Evolutionary conservation across 2,888 invertebrate genomes (phyloP).

Genomic region (Gasteruption jaculator): DNA sequence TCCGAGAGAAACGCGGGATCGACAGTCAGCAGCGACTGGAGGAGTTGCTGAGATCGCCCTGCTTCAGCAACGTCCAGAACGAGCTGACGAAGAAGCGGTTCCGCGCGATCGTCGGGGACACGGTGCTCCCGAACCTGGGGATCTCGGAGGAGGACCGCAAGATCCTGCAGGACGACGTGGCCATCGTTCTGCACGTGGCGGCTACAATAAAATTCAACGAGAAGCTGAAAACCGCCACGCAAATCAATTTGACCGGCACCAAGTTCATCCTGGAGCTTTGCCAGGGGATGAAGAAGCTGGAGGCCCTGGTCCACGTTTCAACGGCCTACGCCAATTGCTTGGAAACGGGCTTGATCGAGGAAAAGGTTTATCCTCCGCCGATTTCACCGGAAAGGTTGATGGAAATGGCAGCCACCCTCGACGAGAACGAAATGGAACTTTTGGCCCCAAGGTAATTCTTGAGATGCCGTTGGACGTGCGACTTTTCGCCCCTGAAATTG

Average conservation of each 20-base stretch:
- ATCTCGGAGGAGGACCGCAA: constrained; percentile 63
- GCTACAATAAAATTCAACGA: constrained; percentile 91
- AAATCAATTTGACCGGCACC: constrained; percentile 84
- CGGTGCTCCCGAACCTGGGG: constrained; percentile 71
- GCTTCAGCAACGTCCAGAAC: too few relatives aligned
- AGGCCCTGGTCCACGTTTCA: constrained; percentile 84
- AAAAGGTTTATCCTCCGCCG: constrained; percentile 73
- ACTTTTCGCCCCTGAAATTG: too few relatives aligned
- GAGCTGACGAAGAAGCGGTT: constrained; percentile 63
- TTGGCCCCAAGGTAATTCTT: too few relatives aligned
- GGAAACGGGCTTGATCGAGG: constrained; percentile 68
- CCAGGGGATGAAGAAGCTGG: constrained; percentile 67
- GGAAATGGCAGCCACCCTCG: too few relatives aligned
- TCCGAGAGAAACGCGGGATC: constrained; percentile 82
- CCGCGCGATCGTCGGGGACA: constrained; percentile 72
- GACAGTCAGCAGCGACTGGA: constrained; percentile 68
- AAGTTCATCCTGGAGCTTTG: constrained; percentile 75
- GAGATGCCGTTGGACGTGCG: too few relatives aligned
- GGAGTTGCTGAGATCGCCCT: too few relatives aligned
- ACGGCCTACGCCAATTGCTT: constrained; percentile 89
- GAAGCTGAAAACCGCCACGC: constrained; percentile 73
- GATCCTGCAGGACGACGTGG: constrained; percentile 65
- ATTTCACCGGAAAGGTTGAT: too few relatives aligned
- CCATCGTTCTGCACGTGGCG: constrained; percentile 89
- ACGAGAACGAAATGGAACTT: too few relatives aligned